A percentile compares a stretch with the other conserved stretches of the same genome.
These are phyloP conservation scores for Cecidostiba fungosa DNA, from an alignment of 2,888 invertebrate species.

Conservation along the genomic window DNA sequence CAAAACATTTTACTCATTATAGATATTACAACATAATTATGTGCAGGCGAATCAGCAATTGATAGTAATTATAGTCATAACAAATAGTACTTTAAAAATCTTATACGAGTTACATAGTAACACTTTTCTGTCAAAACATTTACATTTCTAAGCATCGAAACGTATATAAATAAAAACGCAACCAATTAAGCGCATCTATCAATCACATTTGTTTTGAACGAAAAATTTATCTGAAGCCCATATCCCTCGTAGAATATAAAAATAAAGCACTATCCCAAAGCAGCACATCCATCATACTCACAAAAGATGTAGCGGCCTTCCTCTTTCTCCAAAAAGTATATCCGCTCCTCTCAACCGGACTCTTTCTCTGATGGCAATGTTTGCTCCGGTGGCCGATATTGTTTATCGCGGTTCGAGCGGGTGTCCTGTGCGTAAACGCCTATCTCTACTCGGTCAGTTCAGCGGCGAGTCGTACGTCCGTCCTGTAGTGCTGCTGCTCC, in stretches of 20 bases:
- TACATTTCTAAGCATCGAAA: background rate
- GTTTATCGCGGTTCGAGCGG: slow-evolving; percentile 12
- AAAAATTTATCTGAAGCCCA: background rate
- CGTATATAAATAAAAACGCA: too few species aligned
- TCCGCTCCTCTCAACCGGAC: background rate
- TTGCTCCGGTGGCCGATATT: slow-evolving; percentile 5
- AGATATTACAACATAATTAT: too few species aligned
- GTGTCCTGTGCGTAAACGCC: slow-evolving; percentile 29
- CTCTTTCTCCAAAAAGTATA: background rate
- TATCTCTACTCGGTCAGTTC: slow-evolving; percentile 1
- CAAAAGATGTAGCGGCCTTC: background rate
- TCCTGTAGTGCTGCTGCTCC: slow-evolving; percentile 19
- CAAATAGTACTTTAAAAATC: background rate
- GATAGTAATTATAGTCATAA: background rate
- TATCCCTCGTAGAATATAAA: background rate
- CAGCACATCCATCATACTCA: slow-evolving; percentile 5
- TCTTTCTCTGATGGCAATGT: background rate
- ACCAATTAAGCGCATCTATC: background rate
- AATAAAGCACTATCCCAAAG: background rate
- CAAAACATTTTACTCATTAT: too few species aligned
- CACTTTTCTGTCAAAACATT: background rate
- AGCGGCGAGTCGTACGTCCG: slow-evolving; percentile 46
- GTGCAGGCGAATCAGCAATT: background rate
- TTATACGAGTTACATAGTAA: background rate
- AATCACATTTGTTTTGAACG: background rate